These are phyloP conservation scores for Petrocephalus zakoni DNA, from an alignment of 2,113 vertebrate species.

Conservation along the genomic window DNA sequence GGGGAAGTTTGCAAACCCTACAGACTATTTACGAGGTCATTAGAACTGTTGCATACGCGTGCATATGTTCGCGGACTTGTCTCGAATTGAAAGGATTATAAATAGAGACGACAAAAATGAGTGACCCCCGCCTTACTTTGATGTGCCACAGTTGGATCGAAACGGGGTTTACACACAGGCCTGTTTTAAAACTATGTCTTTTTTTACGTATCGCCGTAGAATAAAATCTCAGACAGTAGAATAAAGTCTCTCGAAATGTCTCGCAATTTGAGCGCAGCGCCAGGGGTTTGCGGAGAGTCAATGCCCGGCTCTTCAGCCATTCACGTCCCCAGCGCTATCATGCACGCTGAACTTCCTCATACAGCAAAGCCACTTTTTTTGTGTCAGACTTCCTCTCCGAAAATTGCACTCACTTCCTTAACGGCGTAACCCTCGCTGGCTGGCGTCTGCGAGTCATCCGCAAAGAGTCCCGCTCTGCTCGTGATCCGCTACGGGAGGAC, in stretches of 20 bases:
- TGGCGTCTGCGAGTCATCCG: background rate
- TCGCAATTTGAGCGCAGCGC: background rate
- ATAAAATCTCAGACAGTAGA: background rate
- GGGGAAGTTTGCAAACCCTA: background rate
- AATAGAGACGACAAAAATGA: background rate
- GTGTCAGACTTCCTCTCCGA: slow-evolving; percentile 21
- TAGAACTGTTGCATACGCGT: background rate
- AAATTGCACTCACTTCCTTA: slow-evolving; percentile 23
- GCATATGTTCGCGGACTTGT: background rate
- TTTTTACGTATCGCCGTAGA: background rate
- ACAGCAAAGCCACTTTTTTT: background rate
- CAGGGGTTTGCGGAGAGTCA: background rate
- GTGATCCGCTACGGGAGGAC: background rate
- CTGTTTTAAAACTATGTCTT: background rate
- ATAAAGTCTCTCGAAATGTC: background rate
- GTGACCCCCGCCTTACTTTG: background rate
- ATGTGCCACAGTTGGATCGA: background rate
- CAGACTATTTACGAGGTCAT: background rate
- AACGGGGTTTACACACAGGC: background rate
- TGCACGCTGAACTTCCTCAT: slow-evolving; percentile 19
- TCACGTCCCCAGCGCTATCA: background rate
- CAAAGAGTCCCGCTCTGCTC: background rate
- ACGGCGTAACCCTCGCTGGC: background rate
- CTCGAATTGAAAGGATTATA: background rate
- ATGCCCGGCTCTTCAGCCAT: background rate